Percentiles rank a stretch among this genome's conserved stretches.
Conservation (phyloP, 2,113 vertebrate species). For the Peromyscus maniculatus region DNA sequence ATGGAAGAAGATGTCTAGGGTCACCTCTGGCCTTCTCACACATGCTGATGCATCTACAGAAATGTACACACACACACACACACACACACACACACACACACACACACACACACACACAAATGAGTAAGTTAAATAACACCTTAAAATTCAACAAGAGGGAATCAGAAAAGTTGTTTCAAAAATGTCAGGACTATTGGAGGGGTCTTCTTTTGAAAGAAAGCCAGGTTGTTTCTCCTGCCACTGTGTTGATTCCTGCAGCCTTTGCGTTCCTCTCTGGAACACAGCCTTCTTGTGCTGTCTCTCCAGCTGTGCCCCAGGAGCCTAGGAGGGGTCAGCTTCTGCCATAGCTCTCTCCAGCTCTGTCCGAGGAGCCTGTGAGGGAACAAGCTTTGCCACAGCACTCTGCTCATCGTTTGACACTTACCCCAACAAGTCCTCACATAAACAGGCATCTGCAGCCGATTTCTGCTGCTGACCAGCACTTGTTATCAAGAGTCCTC, state of each 20-base stretch:
- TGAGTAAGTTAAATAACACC: too few relatives aligned
- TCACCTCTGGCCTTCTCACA: background rate
- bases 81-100: background rate
- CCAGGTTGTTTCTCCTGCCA: background rate
- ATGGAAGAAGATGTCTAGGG: background rate
- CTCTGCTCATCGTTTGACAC: background rate
- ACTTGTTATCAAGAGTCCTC: background rate
- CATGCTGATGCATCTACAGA: background rate
- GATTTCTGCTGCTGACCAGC: background rate
- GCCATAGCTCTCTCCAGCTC: background rate
- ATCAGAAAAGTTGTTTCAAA: background rate
- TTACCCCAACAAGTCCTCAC: background rate
- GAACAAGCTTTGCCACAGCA: too few relatives aligned
- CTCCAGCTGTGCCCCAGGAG: background rate
- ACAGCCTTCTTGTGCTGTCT: background rate
- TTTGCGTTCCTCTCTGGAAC: background rate
- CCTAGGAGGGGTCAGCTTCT: background rate
- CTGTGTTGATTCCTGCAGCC: background rate
- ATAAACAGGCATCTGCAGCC: background rate
- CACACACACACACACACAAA: background rate
- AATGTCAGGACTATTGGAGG: background rate
- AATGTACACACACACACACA: background rate
- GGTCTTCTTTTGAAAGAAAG: slow-evolving; percentile 2
- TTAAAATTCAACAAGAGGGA: background rate
- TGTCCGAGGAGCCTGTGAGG: background rate